Evolutionary conservation across 2,888 invertebrate species (phyloP).

Genomic region (Volucella inflata): DNA sequence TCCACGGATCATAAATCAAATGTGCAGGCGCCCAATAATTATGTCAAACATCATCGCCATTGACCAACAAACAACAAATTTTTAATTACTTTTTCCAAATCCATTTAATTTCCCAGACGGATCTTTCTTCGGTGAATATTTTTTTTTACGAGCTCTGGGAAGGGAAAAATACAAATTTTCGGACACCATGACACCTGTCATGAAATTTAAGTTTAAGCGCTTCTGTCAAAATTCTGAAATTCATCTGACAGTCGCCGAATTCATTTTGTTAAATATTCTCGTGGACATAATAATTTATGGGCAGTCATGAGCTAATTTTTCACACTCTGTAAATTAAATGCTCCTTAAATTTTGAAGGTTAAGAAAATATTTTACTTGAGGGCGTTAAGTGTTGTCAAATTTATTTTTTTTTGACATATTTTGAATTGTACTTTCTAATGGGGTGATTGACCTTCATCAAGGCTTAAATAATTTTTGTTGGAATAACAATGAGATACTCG

Average conservation of each 20-base stretch:
- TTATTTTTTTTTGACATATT: too few species aligned
- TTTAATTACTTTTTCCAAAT: neutral
- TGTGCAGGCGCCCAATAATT: too few species aligned
- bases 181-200: neutral
- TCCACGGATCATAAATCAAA: too few species aligned
- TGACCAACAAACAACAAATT: neutral
- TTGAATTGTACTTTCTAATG: too few species aligned
- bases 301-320: constrained; percentile 4
- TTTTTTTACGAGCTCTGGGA: too few species aligned
- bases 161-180: neutral
- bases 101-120: neutral
- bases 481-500: too few species aligned
- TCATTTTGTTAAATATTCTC: neutral
- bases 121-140: neutral
- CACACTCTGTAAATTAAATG: neutral
- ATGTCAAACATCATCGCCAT: too few species aligned
- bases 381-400: too few species aligned
- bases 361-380: neutral
- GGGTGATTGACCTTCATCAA: too few species aligned
- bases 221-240: constrained; percentile 3
- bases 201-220: neutral
- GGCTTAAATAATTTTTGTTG: too few species aligned
- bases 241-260: neutral
- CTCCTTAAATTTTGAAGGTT: neutral
- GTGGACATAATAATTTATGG: constrained; percentile 3